Base-by-base conservation (phyloP, 1,140 invertebrate species). In the Xylocopa sonorina region DNA sequence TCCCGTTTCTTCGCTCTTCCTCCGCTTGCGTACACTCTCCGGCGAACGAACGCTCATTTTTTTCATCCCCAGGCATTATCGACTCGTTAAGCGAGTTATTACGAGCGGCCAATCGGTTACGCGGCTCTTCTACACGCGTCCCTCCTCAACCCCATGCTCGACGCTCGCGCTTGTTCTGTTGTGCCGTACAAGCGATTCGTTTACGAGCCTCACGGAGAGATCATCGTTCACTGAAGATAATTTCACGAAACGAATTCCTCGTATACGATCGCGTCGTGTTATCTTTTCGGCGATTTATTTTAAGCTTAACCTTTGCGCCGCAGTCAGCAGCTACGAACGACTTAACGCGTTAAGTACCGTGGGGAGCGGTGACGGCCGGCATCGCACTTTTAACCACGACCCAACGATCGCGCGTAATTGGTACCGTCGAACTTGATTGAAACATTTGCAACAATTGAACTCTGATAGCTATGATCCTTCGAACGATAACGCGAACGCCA, bases 71-170 rank as follows among this genome's bases (percentile, higher is more conserved):
- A 64, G 62, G 38, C 62, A 64, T 64, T 64, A 64, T 64, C 62
- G 62, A 41, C 62, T 64, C 62, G 62, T 64, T 64, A 64, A 64
- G 41, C 24, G 9, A 64, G 62, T 64, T 64, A 64, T 64, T 64
- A 64, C 41, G 41, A 64, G 41, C 62, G 41, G 62, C 62, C 62
- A 64, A 64, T 64, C 41, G 62, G 43, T 64, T 64, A 64, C 46
- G n/a, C 62, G 41, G 41, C 24, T 58, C 3, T 18, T n/a, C 57
- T 34, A n/a, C n/a, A n/a, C n/a, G n/a, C 18, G 2, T 7, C 32
- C 57, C 18, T 12, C 21, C 38, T 34, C n/a, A n/a, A n/a, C n/a
- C n/a, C n/a, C n/a, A n/a, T n/a, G n/a, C n/a, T 21, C 32, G 9
- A 34, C 1, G 43, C 43, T 14, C 43, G 43, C 10, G 43, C 43